phyloP scores from a whole-genome alignment of 2,797 vertebrate genomes.

The Chelon auratus region DNA sequence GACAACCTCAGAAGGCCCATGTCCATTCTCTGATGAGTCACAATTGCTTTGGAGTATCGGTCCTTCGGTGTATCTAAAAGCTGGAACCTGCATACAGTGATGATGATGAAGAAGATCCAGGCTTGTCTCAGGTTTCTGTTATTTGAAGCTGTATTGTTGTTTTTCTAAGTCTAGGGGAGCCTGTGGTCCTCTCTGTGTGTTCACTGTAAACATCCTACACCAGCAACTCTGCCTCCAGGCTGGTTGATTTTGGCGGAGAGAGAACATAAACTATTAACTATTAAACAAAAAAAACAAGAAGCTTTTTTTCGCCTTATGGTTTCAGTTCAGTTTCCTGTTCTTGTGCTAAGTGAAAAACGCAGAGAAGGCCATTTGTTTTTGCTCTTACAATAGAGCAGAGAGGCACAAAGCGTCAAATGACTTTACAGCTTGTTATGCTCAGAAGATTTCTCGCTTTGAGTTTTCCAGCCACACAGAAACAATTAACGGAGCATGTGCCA shows the following conservation, averaged over 20 bases:
- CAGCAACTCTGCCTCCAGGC: background rate
- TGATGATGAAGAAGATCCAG: no score
- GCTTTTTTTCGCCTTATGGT: background rate
- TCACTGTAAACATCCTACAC: conserved; percentile 18
- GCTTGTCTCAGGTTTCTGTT: conserved; percentile 34
- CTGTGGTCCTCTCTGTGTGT: conserved; percentile 28
- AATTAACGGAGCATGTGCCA: conserved; percentile 12
- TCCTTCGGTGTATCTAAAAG: no score
- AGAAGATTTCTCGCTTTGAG: background rate
- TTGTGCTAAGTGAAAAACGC: conserved; percentile 1
- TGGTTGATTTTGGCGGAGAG: background rate
- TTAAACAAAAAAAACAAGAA: background rate
- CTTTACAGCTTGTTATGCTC: conserved; percentile 21
- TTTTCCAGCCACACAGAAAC: conserved; percentile 22
- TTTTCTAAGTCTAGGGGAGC: conserved; percentile 33
- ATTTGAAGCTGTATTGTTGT: conserved; percentile 48
- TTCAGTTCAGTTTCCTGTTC: conserved; percentile 21
- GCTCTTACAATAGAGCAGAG: conserved; percentile 14
- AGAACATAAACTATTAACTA: conserved; percentile 24
- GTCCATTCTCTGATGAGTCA: no score
- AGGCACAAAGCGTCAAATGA: conserved; percentile 38
- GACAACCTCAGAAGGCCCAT: no score
- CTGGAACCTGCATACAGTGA: background rate
- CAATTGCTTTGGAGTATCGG: no score
- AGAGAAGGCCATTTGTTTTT: conserved; percentile 29